phyloP scores from a whole-genome alignment of 2,888 invertebrate species.

The Drosophila helvetica region DNA sequence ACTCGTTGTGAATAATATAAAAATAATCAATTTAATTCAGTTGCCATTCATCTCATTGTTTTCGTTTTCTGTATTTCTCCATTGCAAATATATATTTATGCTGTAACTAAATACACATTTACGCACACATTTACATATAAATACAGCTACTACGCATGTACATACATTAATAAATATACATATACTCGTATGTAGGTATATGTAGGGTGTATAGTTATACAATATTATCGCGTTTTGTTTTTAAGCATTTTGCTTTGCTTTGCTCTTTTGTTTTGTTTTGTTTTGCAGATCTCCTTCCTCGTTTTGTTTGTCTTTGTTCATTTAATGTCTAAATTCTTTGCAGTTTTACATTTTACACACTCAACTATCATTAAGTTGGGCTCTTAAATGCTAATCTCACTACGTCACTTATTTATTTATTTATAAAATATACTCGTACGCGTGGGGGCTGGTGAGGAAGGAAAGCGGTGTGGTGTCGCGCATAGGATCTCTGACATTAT shows the following conservation, averaged over 20 bases:
- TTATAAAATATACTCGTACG: constrained; percentile 38
- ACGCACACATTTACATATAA: constrained; percentile 79
- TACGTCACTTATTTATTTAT: constrained; percentile 51
- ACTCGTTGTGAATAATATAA: not conserved
- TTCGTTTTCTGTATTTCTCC: constrained; percentile 57
- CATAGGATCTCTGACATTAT: not conserved
- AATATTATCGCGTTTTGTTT: constrained; percentile 71
- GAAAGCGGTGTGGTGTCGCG: not conserved
- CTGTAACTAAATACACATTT: constrained; percentile 75
- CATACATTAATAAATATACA: constrained; percentile 61
- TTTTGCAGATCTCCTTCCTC: constrained; percentile 48
- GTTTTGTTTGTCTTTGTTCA: constrained; percentile 66
- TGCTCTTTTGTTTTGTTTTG: constrained; percentile 35
- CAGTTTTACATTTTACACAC: constrained; percentile 66
- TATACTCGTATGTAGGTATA: constrained; percentile 57
- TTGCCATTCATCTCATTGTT: constrained; percentile 24
- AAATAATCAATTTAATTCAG: constrained; percentile 8
- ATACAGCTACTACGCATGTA: constrained; percentile 74
- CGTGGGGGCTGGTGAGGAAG: constrained; percentile 21
- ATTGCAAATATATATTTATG: constrained; percentile 73
- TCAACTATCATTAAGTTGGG: constrained; percentile 67
- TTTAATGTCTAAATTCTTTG: constrained; percentile 77
- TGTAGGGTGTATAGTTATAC: constrained; percentile 70
- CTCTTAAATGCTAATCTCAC: constrained; percentile 75
- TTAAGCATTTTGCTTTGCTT: constrained; percentile 31